Percentiles rank a stretch among this genome's conserved stretches.
These are phyloP conservation scores for Forpus xanthops DNA, from an alignment of 2,797 vertebrate species.

Conservation along the genomic window DNA sequence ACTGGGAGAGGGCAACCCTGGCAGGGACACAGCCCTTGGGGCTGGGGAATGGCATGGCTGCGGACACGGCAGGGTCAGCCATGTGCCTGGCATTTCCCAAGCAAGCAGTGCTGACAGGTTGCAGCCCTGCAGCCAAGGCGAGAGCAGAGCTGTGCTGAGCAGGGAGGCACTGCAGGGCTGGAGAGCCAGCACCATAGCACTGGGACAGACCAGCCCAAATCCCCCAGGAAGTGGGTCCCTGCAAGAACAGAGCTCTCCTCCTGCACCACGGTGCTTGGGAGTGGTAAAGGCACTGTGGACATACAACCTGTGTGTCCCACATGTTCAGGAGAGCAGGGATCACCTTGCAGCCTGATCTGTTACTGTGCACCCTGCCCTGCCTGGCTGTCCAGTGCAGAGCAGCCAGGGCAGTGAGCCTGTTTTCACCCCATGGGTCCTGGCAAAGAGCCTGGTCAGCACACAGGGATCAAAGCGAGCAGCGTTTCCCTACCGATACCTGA, in stretches of 20 bases:
- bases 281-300: neutral
- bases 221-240: neutral
- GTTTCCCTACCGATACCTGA: slow-evolving; percentile 24
- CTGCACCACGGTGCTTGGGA: neutral
- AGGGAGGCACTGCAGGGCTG: fast-evolving
- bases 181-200: fast-evolving
- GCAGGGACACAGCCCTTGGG: neutral
- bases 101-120: neutral
- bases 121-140: neutral
- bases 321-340: fast-evolving
- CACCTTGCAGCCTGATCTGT: neutral
- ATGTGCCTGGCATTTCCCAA: neutral
- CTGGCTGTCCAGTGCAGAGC: neutral
- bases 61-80: fast-evolving
- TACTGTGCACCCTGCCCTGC: neutral
- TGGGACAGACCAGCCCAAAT: neutral
- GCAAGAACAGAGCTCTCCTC: fast-evolving
- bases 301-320: neutral
- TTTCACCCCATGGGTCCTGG: slow-evolving; percentile 7
- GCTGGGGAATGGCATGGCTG: neutral
- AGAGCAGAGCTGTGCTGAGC: neutral
- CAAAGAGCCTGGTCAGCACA: neutral
- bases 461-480: slow-evolving; percentile 4
- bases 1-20: neutral
- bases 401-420: neutral